Base-by-base conservation (phyloP, 2,797 vertebrate species). In the Acrossocheilus wenchowensis region DNA sequence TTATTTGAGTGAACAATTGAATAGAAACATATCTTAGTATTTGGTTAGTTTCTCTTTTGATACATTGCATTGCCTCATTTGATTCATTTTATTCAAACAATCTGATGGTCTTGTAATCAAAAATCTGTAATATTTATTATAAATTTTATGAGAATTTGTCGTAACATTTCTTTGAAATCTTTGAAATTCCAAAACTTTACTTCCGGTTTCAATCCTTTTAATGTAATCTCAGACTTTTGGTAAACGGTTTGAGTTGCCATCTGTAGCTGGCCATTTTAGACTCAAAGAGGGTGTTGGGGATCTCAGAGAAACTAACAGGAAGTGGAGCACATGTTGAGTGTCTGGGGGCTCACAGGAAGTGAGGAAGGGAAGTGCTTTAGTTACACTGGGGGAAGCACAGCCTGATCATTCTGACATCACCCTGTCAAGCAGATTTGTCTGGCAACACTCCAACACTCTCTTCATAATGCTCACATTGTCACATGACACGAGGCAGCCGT, bases 331-430 rank as follows among this genome's bases (percentile, higher is more conserved):
- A 92, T 94, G 92, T 92, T 81, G 83, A 91, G 52, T 43, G 77
- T 87, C 91, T 91, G 88, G 90, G 86, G 90, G 90, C 87, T 87
- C 91, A 92, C 93, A 94, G 95, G 95, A 96, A 95, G 92, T 92
- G 87, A 87, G 87, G 89, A 93, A 86, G 92, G 95, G 94, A 95
- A 95, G 92, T 93, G 91, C 84, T 91, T 90, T 82, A 88, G 89
- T 92, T 88, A 88, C 82, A 87, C 71, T 69, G 75, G 83, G 72
- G 83, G 91, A 92, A 89, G 90, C 91, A 84, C 8, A 45, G 77
- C 57, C 87, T 82, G 74, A 77, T 62, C 82, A 87, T 78, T 90
- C 45, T 90, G 77, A 90, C 88, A 88, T 87, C 88, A 88, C 82
- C 60, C 54, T 88, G 73, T 84, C 78, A 90, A 81, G 89, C 82